phyloP scores from a whole-genome alignment of 64 coral and sea anemone species.

The Montipora foliosa region DNA sequence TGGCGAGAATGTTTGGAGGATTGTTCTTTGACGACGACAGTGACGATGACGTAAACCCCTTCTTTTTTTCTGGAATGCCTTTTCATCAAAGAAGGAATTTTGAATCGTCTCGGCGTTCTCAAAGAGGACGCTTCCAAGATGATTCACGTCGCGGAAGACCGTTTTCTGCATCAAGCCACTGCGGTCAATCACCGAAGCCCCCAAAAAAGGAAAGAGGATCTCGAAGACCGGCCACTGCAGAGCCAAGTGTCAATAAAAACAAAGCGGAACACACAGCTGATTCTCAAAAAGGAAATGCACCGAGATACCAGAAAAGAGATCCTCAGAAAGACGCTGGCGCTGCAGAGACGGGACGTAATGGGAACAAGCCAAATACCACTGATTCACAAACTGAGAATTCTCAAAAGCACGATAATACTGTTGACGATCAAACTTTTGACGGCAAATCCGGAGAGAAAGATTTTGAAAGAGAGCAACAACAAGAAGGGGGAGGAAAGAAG shows the following conservation, averaged over 20 bases:
- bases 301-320: background rate
- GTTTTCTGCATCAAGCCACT: background rate
- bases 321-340: no score
- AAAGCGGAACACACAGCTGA: background rate
- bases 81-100: conserved; percentile 4
- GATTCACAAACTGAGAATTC: no score
- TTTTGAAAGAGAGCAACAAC: background rate
- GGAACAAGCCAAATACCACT: background rate
- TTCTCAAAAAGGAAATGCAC: background rate
- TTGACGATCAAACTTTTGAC: background rate
- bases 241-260: background rate
- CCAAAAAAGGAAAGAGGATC: background rate
- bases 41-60: conserved; percentile 34
- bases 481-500: background rate
- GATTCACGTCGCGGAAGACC: background rate
- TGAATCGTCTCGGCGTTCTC: background rate
- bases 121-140: background rate
- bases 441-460: background rate
- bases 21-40: conserved; percentile 49
- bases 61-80: background rate
- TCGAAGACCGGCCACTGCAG: background rate
- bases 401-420: background rate
- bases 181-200: background rate
- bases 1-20: conserved; percentile 61
- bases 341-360: background rate